Evolutionary conservation across 2,888 invertebrate genomes (phyloP).

Genomic region (Orthosia gothica): DNA sequence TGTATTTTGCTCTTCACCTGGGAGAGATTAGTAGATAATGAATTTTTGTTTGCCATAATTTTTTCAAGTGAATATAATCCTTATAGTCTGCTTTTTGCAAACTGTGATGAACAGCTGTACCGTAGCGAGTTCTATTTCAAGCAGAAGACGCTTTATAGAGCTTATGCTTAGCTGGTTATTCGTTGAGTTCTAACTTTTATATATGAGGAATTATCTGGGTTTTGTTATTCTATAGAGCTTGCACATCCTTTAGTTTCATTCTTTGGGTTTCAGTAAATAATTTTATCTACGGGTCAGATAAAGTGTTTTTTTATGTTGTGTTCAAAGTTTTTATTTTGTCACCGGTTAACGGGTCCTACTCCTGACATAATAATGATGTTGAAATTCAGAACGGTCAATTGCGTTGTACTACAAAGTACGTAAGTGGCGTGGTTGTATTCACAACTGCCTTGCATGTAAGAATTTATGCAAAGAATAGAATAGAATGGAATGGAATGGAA

Average conservation of each 20-base stretch:
- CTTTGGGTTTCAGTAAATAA: too few relatives aligned
- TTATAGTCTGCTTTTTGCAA: too few relatives aligned
- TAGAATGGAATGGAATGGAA: too few relatives aligned
- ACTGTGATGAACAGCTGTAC: neutral
- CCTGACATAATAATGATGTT: too few relatives aligned
- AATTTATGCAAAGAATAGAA: too few relatives aligned
- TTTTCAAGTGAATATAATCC: neutral
- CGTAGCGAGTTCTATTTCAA: neutral
- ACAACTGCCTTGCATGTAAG: too few relatives aligned
- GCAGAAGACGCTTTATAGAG: neutral
- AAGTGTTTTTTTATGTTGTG: neutral
- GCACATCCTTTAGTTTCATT: neutral
- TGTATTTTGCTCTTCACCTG: neutral
- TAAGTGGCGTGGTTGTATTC: too few relatives aligned
- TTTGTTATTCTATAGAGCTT: neutral
- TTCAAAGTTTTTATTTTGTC: neutral
- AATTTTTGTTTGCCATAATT: conserved; percentile 4
- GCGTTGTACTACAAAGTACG: too few relatives aligned
- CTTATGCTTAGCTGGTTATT: neutral
- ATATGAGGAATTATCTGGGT: too few relatives aligned
- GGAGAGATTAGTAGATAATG: neutral
- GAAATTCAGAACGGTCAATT: neutral
- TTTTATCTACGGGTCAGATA: neutral
- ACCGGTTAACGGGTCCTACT: neutral
- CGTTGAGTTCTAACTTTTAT: neutral